phyloP scores from a whole-genome alignment of 2,113 vertebrate genomes.

The Equus przewalskii region DNA sequence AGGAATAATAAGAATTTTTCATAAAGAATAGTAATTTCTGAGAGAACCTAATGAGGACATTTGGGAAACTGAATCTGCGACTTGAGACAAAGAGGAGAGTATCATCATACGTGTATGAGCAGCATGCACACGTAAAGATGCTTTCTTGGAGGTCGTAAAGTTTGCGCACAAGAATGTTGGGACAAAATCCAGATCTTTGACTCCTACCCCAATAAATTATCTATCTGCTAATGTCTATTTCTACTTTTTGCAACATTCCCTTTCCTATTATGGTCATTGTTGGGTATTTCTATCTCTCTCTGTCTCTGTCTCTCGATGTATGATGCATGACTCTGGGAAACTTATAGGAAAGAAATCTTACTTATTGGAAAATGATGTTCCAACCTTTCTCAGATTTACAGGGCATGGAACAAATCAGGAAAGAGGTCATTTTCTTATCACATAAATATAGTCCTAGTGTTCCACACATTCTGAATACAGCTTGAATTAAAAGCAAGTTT shows the following conservation, averaged over 20 bases:
- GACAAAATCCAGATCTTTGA: constrained; percentile 13
- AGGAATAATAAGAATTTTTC: not conserved
- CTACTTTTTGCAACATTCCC: constrained; percentile 19
- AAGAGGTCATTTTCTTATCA: constrained; percentile 43
- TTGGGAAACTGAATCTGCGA: not conserved
- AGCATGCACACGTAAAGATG: not conserved
- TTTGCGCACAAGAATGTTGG: not conserved
- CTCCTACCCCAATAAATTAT: not conserved
- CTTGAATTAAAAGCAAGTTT: constrained; percentile 77
- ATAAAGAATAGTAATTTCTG: not conserved
- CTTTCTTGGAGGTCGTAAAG: not conserved
- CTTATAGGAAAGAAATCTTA: constrained; percentile 18
- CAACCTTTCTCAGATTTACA: constrained; percentile 38
- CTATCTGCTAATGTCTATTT: not conserved
- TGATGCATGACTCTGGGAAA: constrained; percentile 26
- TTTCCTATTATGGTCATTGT: not conserved
- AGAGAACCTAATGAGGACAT: not conserved
- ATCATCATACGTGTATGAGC: not conserved
- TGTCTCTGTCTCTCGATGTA: not conserved
- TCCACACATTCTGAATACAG: constrained; percentile 37
- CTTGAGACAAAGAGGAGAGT: not conserved
- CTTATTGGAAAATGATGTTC: constrained; percentile 18
- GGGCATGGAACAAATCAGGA: not conserved
- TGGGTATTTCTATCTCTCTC: not conserved
- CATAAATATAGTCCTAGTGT: constrained; percentile 5